Conservation (phyloP, 2,888 invertebrate genomes). For the Ennomos fuscantarius region DNA sequence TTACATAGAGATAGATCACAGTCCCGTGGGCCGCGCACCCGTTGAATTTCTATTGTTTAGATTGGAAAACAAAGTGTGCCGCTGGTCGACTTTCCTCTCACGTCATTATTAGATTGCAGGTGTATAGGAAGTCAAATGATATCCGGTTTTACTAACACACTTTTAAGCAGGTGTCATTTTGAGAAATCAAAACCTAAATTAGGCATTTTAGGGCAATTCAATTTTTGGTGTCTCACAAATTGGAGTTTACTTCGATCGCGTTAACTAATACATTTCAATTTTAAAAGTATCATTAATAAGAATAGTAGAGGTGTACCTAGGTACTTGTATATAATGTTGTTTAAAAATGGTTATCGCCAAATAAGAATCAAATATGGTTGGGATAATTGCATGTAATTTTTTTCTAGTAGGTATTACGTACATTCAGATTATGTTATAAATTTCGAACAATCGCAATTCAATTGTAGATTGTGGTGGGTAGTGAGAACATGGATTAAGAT, state of each 20-base stretch:
- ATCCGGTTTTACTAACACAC: background rate
- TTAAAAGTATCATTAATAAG: background rate
- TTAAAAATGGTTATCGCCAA: too few relatives aligned
- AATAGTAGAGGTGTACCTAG: too few relatives aligned
- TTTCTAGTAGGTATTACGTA: too few relatives aligned
- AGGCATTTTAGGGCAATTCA: too few relatives aligned
- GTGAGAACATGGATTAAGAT: constrained; percentile 49
- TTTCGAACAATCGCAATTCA: constrained; percentile 52
- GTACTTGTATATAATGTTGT: too few relatives aligned
- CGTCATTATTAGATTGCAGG: constrained; percentile 75
- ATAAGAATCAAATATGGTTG: too few relatives aligned
- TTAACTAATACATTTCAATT: background rate
- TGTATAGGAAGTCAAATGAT: constrained; percentile 32
- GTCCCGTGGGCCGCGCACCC: constrained; percentile 81
- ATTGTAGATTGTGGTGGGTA: constrained; percentile 33
- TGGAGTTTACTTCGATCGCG: too few relatives aligned
- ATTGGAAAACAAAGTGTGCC: constrained; percentile 83
- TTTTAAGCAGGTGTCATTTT: background rate
- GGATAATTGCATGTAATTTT: too few relatives aligned
- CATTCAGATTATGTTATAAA: constrained; percentile 39
- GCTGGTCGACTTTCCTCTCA: constrained; percentile 76
- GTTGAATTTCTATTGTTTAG: constrained; percentile 85
- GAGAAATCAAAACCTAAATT: background rate
- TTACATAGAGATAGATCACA: constrained; percentile 83
- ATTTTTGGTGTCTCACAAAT: too few relatives aligned